Evolutionary conservation across 2,113 vertebrate species (phyloP), one percentile per base, ranked within the genome.

Genomic region (Peucedramus taeniatus): DNA sequence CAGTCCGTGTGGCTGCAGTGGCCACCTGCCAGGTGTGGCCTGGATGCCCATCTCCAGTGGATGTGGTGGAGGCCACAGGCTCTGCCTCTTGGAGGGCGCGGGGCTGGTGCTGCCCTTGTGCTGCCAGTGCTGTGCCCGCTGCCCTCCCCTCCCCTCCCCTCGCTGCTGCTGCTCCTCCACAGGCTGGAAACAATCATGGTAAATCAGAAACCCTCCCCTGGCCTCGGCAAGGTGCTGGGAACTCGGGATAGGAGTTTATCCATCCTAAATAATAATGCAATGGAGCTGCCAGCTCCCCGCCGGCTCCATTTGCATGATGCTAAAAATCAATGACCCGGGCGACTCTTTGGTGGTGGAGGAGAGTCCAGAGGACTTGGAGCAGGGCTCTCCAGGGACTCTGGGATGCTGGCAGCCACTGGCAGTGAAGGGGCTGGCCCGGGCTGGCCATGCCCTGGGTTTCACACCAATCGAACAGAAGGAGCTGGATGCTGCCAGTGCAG

Each of bases 381-480:
- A 0, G 26, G 90, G 5, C 85, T 82, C 2, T 19, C 71, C 88
- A 47, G 93, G 96, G 94, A 47, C 66, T 11, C 1, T 0, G 4
- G 63, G 84, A 20, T 40, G 82, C 90, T 92, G 83, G 79, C 76
- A 90, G 89, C 93, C 83, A 20, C 93, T 83, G 85, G 51, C 82
- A 31, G 85, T 1, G 76, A 66, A 87, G 89, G 66, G 7, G 64
- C 37, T 35, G 79, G 80, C 63, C 42, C 1, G 20, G 85, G 90
- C 88, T 27, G 44, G 83, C 92, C 15, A 0, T 94, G 94, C 85
- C 94, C 90, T 13, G 90, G 88, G 7, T 84, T 94, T 96, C 94
- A 93, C 96, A 94, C 93, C 93, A 71, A 57, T 92, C 94, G 83
- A 60, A 83, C 94, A 92, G 49, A 94, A 76, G 76, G 79, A 94